These are phyloP conservation scores for Meriones psammophilus DNA, from an alignment of 2,797 vertebrate genomes.

Conservation along the genomic window DNA sequence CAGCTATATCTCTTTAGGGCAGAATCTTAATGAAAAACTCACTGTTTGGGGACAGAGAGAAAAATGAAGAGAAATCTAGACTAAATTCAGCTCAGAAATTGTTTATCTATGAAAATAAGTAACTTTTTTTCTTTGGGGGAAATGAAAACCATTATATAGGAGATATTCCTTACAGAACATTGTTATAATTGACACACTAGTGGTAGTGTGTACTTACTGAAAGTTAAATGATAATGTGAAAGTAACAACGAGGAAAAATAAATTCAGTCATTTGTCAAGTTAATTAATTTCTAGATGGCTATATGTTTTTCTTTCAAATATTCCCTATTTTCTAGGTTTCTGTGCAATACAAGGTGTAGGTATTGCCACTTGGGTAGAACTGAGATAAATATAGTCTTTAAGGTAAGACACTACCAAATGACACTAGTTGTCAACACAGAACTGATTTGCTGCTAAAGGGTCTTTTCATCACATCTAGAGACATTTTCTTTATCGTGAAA, in stretches of 20 bases:
- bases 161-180: conserved; percentile 34
- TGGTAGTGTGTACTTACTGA: not conserved
- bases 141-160: not conserved
- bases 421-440: not conserved
- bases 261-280: conserved; percentile 46
- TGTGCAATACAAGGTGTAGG: conserved; percentile 2
- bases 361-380: not conserved
- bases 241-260: not conserved
- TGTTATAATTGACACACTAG: conserved; percentile 44
- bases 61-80: conserved; percentile 42
- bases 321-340: conserved; percentile 32
- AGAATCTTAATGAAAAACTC: conserved; percentile 59
- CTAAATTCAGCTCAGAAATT: conserved; percentile 54
- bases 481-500: conserved; percentile 5
- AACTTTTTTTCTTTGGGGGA: not conserved
- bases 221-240: not conserved
- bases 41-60: not conserved
- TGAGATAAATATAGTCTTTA: conserved; percentile 45
- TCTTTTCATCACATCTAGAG: not conserved
- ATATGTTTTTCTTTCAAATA: conserved; percentile 38
- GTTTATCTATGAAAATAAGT: conserved; percentile 59
- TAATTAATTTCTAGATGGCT: conserved; percentile 20
- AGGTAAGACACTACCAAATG: conserved; percentile 56
- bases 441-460: not conserved
- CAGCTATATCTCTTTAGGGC: conserved; percentile 9